Evolutionary conservation across 37 sponge, comb jelly and placozoan species (phyloP).

Genomic region (Geodia barretti): DNA sequence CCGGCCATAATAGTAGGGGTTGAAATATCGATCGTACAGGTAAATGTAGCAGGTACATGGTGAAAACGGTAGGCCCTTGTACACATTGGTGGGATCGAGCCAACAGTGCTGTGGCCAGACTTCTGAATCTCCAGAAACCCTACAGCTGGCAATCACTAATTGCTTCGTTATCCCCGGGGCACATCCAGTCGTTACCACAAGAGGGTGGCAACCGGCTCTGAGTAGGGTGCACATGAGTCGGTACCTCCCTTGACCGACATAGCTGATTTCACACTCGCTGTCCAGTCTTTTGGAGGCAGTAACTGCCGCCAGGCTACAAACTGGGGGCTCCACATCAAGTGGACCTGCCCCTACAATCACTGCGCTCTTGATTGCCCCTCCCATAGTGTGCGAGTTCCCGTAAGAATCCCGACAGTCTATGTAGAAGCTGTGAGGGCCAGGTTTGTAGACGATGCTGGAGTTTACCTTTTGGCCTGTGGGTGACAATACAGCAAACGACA

Average conservation of each 20-base stretch:
- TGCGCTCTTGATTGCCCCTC: conserved; percentile 13
- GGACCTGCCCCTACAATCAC: conserved; percentile 1
- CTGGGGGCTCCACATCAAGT: neutral
- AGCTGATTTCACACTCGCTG: neutral
- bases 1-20: neutral
- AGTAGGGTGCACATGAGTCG: neutral
- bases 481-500: too few relatives aligned
- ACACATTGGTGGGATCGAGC: neutral
- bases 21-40: conserved; percentile 31
- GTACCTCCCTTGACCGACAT: conserved; percentile 27
- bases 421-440: neutral
- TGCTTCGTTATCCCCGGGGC: neutral
- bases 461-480: too few relatives aligned
- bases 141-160: neutral
- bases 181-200: neutral
- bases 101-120: conserved; percentile 9
- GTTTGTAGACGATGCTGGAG: too few relatives aligned
- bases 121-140: neutral
- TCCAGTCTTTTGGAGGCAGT: neutral
- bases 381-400: conserved; percentile 22
- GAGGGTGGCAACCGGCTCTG: neutral
- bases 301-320: neutral
- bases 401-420: neutral
- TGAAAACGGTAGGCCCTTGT: neutral
- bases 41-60: neutral